Evolutionary conservation across 2,888 invertebrate genomes (phyloP).

Genomic region (Drosophila affinis): DNA sequence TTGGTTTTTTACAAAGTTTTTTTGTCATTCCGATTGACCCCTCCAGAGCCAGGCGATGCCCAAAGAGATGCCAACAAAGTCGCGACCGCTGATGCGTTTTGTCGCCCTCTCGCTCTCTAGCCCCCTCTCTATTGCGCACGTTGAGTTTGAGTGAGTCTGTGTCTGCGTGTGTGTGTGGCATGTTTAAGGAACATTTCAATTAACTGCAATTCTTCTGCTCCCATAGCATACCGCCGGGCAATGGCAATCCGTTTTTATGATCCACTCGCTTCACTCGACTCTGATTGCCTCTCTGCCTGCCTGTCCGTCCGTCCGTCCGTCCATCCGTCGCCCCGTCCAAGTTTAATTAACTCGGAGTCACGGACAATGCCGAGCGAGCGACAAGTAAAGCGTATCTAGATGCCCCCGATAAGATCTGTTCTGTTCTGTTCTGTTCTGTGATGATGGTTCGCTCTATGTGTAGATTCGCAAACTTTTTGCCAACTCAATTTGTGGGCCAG

Average conservation of each 20-base stretch:
- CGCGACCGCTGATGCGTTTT: slow-evolving; percentile 51
- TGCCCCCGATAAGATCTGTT: slow-evolving; percentile 70
- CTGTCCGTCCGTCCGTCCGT: slow-evolving; percentile 32
- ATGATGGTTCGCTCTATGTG: slow-evolving; percentile 18
- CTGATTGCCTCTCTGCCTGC: slow-evolving; percentile 10
- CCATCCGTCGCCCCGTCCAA: slow-evolving; percentile 35
- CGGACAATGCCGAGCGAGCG: slow-evolving; percentile 63
- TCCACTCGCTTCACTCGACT: slow-evolving; percentile 52
- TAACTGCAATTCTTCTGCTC: slow-evolving; percentile 77
- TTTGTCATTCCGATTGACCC: slow-evolving; percentile 42
- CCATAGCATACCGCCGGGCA: slow-evolving; percentile 53
- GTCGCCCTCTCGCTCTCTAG: slow-evolving; percentile 52
- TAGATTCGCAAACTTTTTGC: slow-evolving; percentile 36
- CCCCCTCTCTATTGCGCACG: slow-evolving; percentile 19
- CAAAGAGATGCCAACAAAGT: slow-evolving; percentile 41
- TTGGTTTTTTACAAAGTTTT: slow-evolving; percentile 32
- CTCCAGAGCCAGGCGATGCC: slow-evolving; percentile 34
- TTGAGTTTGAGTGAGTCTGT: background rate
- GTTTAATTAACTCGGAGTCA: slow-evolving; percentile 75
- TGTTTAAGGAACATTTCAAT: slow-evolving; percentile 80
- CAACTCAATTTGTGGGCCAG: slow-evolving; percentile 61
- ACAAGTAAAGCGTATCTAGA: slow-evolving; percentile 72
- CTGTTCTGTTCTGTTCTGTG: background rate
- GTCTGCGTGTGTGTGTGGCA: slow-evolving; percentile 15
- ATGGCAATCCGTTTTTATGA: slow-evolving; percentile 66